Conservation (phyloP, 2,888 invertebrate genomes). For the Minunthozetes semirufus region DNA sequence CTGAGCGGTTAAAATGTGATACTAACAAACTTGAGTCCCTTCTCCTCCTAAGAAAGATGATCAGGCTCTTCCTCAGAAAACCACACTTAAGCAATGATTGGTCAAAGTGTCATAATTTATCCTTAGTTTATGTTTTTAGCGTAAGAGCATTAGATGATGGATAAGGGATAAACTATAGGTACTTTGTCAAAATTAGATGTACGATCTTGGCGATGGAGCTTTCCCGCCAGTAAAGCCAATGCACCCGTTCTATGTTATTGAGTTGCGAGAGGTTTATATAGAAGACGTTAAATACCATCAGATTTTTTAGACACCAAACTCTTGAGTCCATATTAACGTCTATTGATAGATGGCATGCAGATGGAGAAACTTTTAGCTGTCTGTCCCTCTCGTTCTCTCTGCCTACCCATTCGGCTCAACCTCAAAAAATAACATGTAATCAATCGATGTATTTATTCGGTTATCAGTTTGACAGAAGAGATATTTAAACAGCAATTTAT, state of each 20-base stretch:
- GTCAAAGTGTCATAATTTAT: too few relatives aligned
- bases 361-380: background rate
- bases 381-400: background rate
- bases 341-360: slow-evolving; percentile 26
- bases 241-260: too few relatives aligned
- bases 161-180: too few relatives aligned
- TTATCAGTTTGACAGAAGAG: slow-evolving; percentile 20
- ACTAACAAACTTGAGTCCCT: background rate
- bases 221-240: too few relatives aligned
- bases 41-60: background rate
- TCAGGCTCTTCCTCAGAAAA: too few relatives aligned
- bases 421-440: background rate
- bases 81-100: too few relatives aligned
- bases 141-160: too few relatives aligned
- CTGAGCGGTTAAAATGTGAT: background rate
- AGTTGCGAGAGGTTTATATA: too few relatives aligned
- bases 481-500: slow-evolving; percentile 25
- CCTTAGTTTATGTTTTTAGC: too few relatives aligned
- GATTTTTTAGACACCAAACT: background rate
- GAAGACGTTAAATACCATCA: background rate
- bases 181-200: too few relatives aligned
- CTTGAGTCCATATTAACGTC: background rate
- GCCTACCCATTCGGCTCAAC: too few relatives aligned
- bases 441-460: slow-evolving; percentile 20
- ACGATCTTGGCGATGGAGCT: too few relatives aligned